phyloP scores from a whole-genome alignment of 1,140 invertebrate genomes.

The Drosophila ironensis region DNA sequence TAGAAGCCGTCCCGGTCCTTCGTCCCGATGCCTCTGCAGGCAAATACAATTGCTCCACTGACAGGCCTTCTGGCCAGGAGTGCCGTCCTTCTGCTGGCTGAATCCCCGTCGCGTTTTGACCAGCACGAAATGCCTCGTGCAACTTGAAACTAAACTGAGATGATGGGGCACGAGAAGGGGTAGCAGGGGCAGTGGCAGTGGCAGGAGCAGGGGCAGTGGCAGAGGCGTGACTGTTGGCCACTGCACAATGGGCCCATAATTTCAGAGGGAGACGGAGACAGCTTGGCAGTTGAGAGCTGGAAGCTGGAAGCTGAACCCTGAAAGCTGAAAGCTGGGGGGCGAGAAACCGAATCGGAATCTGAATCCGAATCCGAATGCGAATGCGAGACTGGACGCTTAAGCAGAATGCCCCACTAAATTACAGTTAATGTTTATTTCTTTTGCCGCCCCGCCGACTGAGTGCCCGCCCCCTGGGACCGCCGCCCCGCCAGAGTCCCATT shows the following conservation, averaged over 20 bases:
- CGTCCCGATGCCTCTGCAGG: conserved; percentile 21
- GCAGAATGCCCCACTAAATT: conserved; percentile 80
- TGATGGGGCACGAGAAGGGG: neutral
- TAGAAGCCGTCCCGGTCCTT: neutral
- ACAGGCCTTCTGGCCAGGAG: conserved; percentile 50
- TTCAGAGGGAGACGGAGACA: conserved; percentile 51
- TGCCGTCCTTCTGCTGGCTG: conserved; percentile 4
- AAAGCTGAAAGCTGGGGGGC: conserved; percentile 1
- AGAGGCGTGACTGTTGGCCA: conserved; percentile 24
- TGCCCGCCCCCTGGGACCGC: neutral
- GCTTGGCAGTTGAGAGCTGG: neutral
- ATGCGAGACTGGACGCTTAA: conserved; percentile 65
- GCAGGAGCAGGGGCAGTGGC: neutral
- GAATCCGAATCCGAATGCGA: conserved; percentile 36
- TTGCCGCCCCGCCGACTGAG: conserved; percentile 30
- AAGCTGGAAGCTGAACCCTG: conserved; percentile 9
- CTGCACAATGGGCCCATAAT: conserved; percentile 71
- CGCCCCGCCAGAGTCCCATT: too few relatives aligned
- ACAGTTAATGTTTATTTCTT: conserved; percentile 81
- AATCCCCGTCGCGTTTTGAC: conserved; percentile 71
- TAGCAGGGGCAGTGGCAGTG: neutral
- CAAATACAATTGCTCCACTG: conserved; percentile 79
- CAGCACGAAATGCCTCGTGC: conserved; percentile 71
- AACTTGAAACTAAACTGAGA: conserved; percentile 67
- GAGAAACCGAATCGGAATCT: conserved; percentile 41